phyloP scores from a whole-genome alignment of 2,113 vertebrate species.

The Phalacrocorax carbo region DNA sequence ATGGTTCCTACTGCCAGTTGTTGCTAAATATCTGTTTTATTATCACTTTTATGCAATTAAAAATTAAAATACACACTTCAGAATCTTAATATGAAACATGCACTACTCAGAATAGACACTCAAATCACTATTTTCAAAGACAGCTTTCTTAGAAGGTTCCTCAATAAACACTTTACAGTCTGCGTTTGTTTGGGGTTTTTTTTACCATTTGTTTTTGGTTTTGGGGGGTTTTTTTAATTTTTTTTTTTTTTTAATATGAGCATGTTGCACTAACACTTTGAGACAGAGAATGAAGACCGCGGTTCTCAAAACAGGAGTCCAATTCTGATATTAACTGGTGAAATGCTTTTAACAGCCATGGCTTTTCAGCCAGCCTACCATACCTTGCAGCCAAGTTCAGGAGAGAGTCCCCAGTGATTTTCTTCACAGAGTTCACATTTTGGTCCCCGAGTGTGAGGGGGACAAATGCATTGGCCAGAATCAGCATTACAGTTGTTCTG shows the following conservation, averaged over 20 bases:
- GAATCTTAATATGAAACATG: background rate
- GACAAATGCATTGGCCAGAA: conserved; percentile 87
- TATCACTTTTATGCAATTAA: background rate
- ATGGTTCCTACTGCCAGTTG: background rate
- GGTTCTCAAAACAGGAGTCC: background rate
- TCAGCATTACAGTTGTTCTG: conserved; percentile 82
- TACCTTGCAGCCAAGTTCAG: conserved; percentile 86
- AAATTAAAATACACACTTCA: background rate
- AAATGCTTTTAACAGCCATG: background rate
- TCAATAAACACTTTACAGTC: background rate
- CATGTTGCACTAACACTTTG: background rate
- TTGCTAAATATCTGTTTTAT: background rate
- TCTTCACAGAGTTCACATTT: conserved; percentile 83
- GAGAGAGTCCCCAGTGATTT: conserved; percentile 83
- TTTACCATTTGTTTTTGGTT: no score
- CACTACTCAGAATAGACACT: background rate
- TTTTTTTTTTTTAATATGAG: background rate
- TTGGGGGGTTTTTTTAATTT: no score
- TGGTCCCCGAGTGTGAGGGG: conserved; percentile 81
- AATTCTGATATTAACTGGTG: background rate
- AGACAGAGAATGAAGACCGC: background rate
- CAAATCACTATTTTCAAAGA: background rate
- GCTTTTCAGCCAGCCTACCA: background rate
- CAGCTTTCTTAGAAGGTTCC: background rate
- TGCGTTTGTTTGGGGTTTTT: background rate